These are phyloP conservation scores for Balaenoptera acutorostrata DNA, from an alignment of 2,113 vertebrate genomes.

Conservation along the genomic window DNA sequence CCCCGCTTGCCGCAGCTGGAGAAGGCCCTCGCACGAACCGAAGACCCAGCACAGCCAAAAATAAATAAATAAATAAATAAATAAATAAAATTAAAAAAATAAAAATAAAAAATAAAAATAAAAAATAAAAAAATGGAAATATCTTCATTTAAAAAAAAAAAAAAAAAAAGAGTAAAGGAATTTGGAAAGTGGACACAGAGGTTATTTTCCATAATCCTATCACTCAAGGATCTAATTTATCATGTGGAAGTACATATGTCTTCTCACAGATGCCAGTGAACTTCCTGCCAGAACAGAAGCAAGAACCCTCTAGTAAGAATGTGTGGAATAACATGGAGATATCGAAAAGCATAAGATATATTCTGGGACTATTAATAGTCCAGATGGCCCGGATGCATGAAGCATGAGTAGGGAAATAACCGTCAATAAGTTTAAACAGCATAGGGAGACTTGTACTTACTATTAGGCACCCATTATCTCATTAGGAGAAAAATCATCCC, in stretches of 20 bases:
- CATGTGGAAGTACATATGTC: not conserved
- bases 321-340: not conserved
- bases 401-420: not conserved
- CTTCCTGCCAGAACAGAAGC: not conserved
- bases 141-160: no score
- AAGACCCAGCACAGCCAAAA: no score
- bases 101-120: no score
- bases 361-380: not conserved
- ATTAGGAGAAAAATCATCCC: not conserved
- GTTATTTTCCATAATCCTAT: not conserved
- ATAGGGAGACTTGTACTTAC: not conserved
- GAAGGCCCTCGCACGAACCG: no score
- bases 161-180: not conserved
- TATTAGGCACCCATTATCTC: not conserved
- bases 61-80: no score
- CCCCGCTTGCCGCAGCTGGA: no score
- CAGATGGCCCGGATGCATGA: not conserved
- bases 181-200: not conserved
- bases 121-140: no score
- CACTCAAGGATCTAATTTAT: not conserved
- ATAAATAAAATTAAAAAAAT: no score
- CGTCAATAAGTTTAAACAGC: not conserved
- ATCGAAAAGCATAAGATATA: not conserved
- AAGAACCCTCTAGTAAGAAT: not conserved
- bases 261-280: not conserved